A percentile compares a stretch with the other conserved stretches of the same genome.
Evolutionary conservation across 2,888 invertebrate species (phyloP).

Genomic region (Protodeltote pygarga): DNA sequence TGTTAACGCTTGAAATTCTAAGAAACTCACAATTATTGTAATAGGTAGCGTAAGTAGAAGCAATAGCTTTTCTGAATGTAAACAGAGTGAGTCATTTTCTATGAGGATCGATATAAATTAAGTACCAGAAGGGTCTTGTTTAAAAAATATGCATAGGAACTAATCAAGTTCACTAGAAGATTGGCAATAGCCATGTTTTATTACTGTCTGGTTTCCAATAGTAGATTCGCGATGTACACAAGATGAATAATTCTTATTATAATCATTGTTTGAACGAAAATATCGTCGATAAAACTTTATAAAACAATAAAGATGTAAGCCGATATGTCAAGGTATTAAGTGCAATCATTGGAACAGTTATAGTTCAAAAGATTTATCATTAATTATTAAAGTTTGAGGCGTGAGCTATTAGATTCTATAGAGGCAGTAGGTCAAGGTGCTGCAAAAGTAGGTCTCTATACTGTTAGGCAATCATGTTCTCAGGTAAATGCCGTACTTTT

Average conservation of each 20-base stretch:
- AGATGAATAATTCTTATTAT: conserved; percentile 6
- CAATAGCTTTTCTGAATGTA: too few species aligned
- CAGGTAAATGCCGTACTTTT: conserved; percentile 47
- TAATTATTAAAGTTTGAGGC: conserved; percentile 44
- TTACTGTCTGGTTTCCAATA: conserved; percentile 28
- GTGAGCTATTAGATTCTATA: conserved; percentile 46
- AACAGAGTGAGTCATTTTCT: conserved; percentile 2
- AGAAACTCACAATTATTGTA: conserved; percentile 1
- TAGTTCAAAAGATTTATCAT: conserved; percentile 38
- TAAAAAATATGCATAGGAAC: conserved; percentile 11
- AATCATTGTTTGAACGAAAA: conserved; percentile 19
- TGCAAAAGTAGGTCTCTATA: conserved; percentile 47
- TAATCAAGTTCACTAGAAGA: conserved; percentile 19
- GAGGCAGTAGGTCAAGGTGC: conserved; percentile 52
- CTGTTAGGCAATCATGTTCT: conserved; percentile 49
- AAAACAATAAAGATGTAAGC: conserved; percentile 41
- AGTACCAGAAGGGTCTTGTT: conserved; percentile 12
- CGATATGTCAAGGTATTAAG: conserved; percentile 38
- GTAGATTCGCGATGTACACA: conserved; percentile 22
- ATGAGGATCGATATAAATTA: conserved; percentile 13
- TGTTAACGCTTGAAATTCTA: conserved; percentile 4
- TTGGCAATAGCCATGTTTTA: conserved; percentile 28
- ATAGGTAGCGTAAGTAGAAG: too few species aligned
- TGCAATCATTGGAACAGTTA: conserved; percentile 23
- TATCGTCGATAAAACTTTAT: conserved; percentile 9